Evolutionary conservation across 2,888 invertebrate species (phyloP).

Genomic region (Dugesia japonica): DNA sequence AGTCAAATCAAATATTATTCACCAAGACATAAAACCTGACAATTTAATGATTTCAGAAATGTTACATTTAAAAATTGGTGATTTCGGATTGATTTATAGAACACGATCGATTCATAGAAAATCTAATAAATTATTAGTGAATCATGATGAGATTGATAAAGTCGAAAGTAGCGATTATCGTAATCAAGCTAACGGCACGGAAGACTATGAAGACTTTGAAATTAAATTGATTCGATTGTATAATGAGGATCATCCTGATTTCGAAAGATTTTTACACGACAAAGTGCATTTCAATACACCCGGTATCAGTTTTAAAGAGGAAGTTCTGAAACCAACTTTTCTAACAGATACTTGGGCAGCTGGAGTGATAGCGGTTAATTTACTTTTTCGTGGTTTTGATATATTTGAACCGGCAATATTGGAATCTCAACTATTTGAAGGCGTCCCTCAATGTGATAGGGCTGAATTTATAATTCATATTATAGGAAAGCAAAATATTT

Average conservation of each 20-base stretch:
- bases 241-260: not conserved
- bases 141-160: not conserved
- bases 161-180: not conserved
- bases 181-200: not conserved
- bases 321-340: not conserved
- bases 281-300: not conserved
- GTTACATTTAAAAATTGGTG: conserved; percentile 5
- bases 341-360: not conserved
- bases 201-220: not conserved
- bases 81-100: conserved; percentile 1
- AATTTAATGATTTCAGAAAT: not conserved
- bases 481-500: not conserved
- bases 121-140: not conserved
- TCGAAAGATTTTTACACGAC: not conserved
- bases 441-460: not conserved
- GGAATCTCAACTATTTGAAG: not conserved
- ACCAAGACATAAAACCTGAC: not conserved
- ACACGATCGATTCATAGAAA: not conserved
- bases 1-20: not conserved
- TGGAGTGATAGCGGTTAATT: not conserved
- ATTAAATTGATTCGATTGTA: not conserved
- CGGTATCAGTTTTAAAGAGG: not conserved
- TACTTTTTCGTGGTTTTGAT: not conserved
- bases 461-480: not conserved
- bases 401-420: not conserved